Evolutionary conservation across 2,888 invertebrate genomes (phyloP).

Genomic region (Liposcelis brunnea): DNA sequence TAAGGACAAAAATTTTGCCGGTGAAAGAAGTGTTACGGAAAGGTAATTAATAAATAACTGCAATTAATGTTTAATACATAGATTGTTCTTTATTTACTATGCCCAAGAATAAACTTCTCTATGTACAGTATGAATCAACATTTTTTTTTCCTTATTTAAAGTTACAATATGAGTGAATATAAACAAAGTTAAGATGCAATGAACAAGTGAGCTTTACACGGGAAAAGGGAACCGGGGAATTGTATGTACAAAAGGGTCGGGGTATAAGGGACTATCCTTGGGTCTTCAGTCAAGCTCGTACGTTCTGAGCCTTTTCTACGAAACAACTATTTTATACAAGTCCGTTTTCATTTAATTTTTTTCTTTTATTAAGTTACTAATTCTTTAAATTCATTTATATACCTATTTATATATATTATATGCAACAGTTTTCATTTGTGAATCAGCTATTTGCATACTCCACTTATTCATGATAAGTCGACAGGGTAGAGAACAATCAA

Average conservation of each 20-base stretch:
- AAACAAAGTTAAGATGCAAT: slow-evolving; percentile 10
- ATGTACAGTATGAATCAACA: slow-evolving; percentile 9
- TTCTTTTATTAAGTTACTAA: too few relatives aligned
- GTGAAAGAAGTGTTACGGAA: too few relatives aligned
- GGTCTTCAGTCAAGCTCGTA: slow-evolving; percentile 5
- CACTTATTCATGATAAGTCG: too few relatives aligned
- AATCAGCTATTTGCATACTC: too few relatives aligned
- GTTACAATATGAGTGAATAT: slow-evolving; percentile 9
- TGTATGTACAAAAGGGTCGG: neutral
- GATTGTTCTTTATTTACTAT: slow-evolving; percentile 6
- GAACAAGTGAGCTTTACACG: slow-evolving; percentile 7
- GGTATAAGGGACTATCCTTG: neutral
- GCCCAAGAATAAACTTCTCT: slow-evolving; percentile 9
- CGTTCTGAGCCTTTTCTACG: slow-evolving; percentile 6
- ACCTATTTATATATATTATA: too few relatives aligned
- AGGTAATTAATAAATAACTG: too few relatives aligned
- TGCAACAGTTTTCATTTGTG: too few relatives aligned
- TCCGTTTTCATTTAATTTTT: too few relatives aligned
- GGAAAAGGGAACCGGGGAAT: neutral
- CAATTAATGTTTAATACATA: slow-evolving; percentile 4
- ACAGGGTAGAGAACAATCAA: too few relatives aligned
- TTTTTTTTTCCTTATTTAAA: slow-evolving; percentile 5
- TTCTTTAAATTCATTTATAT: too few relatives aligned
- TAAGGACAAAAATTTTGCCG: too few relatives aligned
- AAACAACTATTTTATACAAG: too few relatives aligned